phyloP scores from a whole-genome alignment of 2,113 vertebrate species.

The Chaenogobius annularis region DNA sequence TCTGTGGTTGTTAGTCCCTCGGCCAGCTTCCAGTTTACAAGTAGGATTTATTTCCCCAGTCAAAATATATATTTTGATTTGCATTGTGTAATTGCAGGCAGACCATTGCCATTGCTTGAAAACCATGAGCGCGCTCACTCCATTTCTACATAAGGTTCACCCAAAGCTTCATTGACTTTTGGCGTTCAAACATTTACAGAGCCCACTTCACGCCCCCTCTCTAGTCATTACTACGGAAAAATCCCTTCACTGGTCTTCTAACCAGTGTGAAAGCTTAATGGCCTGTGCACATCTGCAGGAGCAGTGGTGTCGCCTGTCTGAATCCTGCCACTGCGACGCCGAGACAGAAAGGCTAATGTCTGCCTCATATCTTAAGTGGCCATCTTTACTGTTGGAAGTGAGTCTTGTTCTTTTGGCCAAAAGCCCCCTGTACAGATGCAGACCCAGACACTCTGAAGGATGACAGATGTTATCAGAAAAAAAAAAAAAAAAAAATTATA shows the following conservation, averaged over 20 bases:
- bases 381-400: slow-evolving; percentile 16
- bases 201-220: background rate
- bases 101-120: no score
- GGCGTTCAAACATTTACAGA: background rate
- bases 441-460: slow-evolving; percentile 50
- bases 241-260: background rate
- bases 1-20: no score
- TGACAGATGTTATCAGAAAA: slow-evolving; percentile 57
- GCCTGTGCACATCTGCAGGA: background rate
- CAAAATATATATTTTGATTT: no score
- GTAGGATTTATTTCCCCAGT: no score
- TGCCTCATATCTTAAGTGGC: slow-evolving; percentile 48
- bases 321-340: background rate
- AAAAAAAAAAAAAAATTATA: background rate
- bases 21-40: no score
- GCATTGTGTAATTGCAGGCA: no score
- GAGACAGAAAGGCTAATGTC: slow-evolving; percentile 11
- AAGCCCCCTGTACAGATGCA: slow-evolving; percentile 36
- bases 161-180: background rate
- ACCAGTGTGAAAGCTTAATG: no score
- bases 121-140: background rate
- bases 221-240: background rate
- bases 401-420: slow-evolving; percentile 48
- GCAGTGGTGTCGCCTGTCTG: slow-evolving; percentile 1
- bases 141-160: background rate